phyloP scores from a whole-genome alignment of 2,888 invertebrate genomes.

The Nomada fucata region DNA sequence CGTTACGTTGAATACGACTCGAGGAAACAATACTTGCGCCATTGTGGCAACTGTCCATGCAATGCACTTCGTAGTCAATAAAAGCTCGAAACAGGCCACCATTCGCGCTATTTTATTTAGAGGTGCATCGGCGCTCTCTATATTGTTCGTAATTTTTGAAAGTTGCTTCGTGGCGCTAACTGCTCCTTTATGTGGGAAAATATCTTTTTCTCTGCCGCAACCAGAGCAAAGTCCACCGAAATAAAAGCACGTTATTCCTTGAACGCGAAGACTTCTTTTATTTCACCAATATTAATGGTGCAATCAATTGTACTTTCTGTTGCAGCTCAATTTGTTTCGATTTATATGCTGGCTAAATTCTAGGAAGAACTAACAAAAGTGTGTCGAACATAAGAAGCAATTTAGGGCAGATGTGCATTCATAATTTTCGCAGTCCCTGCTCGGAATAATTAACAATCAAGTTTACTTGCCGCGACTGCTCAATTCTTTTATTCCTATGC shows the following conservation, averaged over 20 bases:
- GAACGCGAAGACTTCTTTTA: background rate
- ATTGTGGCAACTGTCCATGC: slow-evolving; percentile 9
- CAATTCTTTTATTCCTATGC: too few species aligned
- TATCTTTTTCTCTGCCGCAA: background rate
- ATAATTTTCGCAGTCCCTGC: too few species aligned
- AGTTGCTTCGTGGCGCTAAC: background rate
- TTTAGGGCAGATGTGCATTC: too few species aligned
- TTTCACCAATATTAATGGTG: too few species aligned
- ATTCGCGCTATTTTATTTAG: slow-evolving; percentile 1
- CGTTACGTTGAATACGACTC: slow-evolving; percentile 18
- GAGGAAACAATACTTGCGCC: slow-evolving; percentile 6
- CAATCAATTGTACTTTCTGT: too few species aligned
- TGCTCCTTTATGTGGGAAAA: background rate
- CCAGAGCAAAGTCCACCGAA: too few species aligned
- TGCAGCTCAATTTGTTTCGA: too few species aligned
- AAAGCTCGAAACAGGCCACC: background rate
- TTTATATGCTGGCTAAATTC: too few species aligned
- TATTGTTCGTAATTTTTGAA: slow-evolving; percentile 18
- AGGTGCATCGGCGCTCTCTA: slow-evolving; percentile 1
- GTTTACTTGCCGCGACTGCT: too few species aligned
- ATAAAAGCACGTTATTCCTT: background rate
- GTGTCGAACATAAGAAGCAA: too few species aligned
- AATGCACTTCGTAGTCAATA: slow-evolving; percentile 13
- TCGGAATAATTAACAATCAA: too few species aligned
- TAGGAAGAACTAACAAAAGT: too few species aligned